A percentile compares a stretch with the other conserved stretches of the same genome.
Conservation (phyloP, 2,797 vertebrate genomes). For the Sebastes matsubarae region DNA sequence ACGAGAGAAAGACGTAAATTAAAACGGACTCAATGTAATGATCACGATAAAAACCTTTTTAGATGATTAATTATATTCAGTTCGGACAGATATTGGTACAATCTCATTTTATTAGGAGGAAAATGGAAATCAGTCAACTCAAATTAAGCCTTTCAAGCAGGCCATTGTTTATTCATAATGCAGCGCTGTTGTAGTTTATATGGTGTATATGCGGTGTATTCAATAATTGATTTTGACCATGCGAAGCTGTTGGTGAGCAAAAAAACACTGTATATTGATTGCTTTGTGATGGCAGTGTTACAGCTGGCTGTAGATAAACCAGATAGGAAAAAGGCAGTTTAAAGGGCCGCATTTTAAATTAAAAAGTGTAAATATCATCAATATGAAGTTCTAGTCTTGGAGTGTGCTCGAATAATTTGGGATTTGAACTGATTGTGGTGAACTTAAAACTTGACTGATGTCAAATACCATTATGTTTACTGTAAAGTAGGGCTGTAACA, state of each 20-base stretch:
- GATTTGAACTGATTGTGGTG: background rate
- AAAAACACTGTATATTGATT: constrained; percentile 1
- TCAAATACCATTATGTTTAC: background rate
- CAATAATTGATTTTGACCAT: constrained; percentile 25
- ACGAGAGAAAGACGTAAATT: constrained; percentile 40
- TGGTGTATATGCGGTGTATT: background rate
- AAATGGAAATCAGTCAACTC: constrained; percentile 41
- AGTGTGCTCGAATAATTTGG: background rate
- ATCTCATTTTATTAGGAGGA: constrained; percentile 33
- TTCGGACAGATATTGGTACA: constrained; percentile 18
- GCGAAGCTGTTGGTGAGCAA: background rate
- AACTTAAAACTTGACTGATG: background rate
- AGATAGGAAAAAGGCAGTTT: background rate
- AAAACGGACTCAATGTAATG: constrained; percentile 43
- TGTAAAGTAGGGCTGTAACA: background rate
- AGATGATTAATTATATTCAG: constrained; percentile 39
- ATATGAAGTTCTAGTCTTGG: background rate
- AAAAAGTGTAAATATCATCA: background rate
- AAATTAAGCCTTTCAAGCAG: constrained; percentile 22
- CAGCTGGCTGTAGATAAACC: background rate
- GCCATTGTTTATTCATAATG: constrained; percentile 29
- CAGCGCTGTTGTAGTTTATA: background rate
- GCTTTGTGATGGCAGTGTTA: background rate
- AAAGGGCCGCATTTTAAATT: background rate
- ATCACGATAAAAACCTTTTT: constrained; percentile 51